Conservation (phyloP, 2,888 invertebrate species). For the Tanypteryx hageni region DNA sequence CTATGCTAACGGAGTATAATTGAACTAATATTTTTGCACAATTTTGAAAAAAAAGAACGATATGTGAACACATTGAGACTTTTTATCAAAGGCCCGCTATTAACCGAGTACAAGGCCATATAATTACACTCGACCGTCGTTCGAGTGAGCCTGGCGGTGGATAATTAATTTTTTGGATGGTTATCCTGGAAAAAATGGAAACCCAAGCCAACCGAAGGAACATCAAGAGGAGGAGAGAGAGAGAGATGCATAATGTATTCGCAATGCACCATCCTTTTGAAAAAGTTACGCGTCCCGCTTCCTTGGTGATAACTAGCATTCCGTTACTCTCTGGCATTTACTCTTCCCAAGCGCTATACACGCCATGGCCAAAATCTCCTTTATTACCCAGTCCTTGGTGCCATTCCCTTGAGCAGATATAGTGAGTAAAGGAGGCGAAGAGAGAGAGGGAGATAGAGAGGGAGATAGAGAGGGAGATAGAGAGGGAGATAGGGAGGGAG, state of each 20-base stretch:
- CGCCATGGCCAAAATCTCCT: neutral
- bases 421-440: neutral
- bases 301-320: neutral
- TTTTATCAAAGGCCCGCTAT: neutral
- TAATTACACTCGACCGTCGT: neutral
- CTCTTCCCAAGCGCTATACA: slow-evolving; percentile 5
- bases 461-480: neutral
- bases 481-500: neutral
- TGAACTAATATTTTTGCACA: neutral
- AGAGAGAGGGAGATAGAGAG: neutral
- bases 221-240: neutral
- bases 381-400: neutral
- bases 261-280: neutral
- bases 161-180: neutral
- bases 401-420: neutral
- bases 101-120: neutral
- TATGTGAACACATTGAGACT: neutral
- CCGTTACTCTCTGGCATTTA: neutral
- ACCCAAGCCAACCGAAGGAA: neutral
- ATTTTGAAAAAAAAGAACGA: neutral
- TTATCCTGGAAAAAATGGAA: neutral
- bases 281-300: neutral
- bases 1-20: too few relatives aligned
- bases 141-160: neutral
- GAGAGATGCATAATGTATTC: neutral